These are phyloP conservation scores for Hydroisotoma schaefferi DNA, from an alignment of 2,888 invertebrate genomes.

Conservation along the genomic window DNA sequence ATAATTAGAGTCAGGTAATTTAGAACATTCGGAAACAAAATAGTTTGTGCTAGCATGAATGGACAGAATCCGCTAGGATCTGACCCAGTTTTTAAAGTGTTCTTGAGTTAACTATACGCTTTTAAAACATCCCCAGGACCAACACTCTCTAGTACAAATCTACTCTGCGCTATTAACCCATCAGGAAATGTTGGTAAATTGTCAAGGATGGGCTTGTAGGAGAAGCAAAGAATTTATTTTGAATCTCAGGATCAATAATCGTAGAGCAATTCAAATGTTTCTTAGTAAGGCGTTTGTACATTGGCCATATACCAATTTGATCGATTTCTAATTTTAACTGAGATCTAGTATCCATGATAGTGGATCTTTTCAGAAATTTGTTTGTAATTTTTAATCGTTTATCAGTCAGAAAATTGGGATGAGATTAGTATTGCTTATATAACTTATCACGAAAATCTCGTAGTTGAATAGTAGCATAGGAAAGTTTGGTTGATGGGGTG, in stretches of 20 bases:
- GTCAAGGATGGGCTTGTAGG: neutral
- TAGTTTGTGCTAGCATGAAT: neutral
- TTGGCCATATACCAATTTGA: neutral
- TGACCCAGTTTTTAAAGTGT: neutral
- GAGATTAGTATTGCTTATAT: neutral
- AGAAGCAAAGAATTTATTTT: neutral
- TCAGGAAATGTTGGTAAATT: no score
- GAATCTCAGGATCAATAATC: neutral
- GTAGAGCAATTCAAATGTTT: neutral
- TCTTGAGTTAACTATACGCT: neutral
- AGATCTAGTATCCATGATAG: neutral
- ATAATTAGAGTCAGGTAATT: neutral
- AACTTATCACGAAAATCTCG: neutral
- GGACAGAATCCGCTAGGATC: neutral
- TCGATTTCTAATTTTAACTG: neutral
- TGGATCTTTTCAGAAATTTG: neutral
- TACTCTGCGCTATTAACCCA: no score
- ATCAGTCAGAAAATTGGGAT: neutral
- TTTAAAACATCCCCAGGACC: neutral
- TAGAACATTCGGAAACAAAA: neutral
- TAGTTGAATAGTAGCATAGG: neutral
- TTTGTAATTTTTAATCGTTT: neutral
- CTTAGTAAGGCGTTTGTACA: neutral
- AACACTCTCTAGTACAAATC: neutral
- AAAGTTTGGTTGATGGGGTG: neutral